Evolutionary conservation across 1,140 invertebrate species (phyloP), one percentile per base, ranked within the genome.

Genomic region (Brachionus calyciflorus): DNA sequence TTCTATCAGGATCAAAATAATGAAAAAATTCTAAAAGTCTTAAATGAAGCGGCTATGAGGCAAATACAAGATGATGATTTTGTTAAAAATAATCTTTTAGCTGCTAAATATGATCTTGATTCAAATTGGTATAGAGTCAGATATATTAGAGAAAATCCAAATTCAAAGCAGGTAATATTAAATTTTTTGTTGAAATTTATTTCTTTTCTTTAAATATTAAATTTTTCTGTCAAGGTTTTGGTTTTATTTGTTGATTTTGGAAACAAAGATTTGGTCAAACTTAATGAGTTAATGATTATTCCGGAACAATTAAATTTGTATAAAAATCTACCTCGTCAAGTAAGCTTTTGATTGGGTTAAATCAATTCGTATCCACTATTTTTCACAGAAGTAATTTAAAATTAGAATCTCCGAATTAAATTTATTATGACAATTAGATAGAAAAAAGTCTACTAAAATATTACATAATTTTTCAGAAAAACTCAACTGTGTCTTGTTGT

Each of bases 161-260:
- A 21, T 9, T 44, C 40, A n/a, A 65, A 65, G 41, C 14, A 65
- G 44, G 60, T 65, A 65, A 65, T 44, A 0, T 24, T 65, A n/a
- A n/a, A n/a, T n/a, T n/a, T n/a, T n/a, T n/a, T n/a, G n/a, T n/a
- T n/a, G n/a, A n/a, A n/a, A n/a, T n/a, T n/a, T n/a, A n/a, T n/a
- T n/a, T n/a, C n/a, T n/a, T n/a, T n/a, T n/a, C n/a, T n/a, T n/a
- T n/a, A n/a, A n/a, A n/a, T n/a, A 26, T 21, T 65, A 9, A 10
- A n/a, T 60, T 57, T 40, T 21, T 44, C 0, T 14, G 24, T 44
- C 24, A 44, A 65, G 60, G 40, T 26, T 1, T 44, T 44, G 21
- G 60, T 65, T 44, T 26, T 44, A 30, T 65, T 65, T 65, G 60
- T 65, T 41, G 60, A 65, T 37, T 65, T 44, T 44, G 60, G 60